These are phyloP conservation scores for Drosophila niveifrons DNA, from an alignment of 2,888 invertebrate species.

Conservation along the genomic window DNA sequence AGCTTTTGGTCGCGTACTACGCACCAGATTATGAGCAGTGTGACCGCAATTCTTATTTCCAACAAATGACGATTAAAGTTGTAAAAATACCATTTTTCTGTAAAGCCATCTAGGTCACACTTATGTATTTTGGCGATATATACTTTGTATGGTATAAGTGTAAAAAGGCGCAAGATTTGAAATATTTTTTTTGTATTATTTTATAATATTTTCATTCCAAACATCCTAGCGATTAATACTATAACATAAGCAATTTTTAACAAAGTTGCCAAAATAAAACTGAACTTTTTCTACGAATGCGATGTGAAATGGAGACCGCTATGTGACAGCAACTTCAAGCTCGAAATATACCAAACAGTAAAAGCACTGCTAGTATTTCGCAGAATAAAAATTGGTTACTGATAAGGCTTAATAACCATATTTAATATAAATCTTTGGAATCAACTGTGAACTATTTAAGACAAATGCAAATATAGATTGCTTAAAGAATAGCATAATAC, in stretches of 20 bases:
- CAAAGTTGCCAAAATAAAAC: neutral
- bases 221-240: too few relatives aligned
- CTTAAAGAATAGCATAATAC: too few relatives aligned
- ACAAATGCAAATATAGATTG: neutral
- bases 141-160: neutral
- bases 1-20: conserved; percentile 58
- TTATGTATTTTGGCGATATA: neutral
- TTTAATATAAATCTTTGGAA: neutral
- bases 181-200: neutral
- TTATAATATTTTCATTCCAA: too few relatives aligned
- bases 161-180: neutral
- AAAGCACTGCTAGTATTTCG: neutral
- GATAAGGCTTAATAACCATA: neutral
- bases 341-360: neutral
- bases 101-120: neutral
- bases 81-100: neutral
- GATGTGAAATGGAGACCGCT: neutral
- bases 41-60: conserved; percentile 4
- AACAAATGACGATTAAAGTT: neutral
- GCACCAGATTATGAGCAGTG: conserved; percentile 52
- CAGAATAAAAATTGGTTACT: neutral
- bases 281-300: neutral
- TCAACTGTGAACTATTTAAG: neutral
- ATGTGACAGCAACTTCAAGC: neutral
- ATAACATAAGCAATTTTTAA: neutral